Percentiles rank a stretch among this genome's conserved stretches.
Evolutionary conservation across 2,797 vertebrate species (phyloP).

Genomic region (Picus viridis): DNA sequence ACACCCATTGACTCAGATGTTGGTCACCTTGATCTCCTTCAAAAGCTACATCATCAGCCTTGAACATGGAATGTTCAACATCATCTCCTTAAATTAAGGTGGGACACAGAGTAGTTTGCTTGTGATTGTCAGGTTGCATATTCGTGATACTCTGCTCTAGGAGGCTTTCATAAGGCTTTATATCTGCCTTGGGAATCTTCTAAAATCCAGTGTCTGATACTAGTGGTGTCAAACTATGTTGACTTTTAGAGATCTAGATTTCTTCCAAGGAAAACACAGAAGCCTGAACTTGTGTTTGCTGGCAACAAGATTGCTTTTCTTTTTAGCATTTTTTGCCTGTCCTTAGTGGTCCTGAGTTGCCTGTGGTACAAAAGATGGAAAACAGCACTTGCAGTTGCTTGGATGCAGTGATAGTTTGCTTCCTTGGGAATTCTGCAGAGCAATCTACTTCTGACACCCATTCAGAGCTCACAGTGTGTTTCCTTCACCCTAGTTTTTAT

Average conservation of each 20-base stretch:
- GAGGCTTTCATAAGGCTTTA: not conserved
- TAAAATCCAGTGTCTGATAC: not conserved
- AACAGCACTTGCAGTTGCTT: not conserved
- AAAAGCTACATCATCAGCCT: not conserved
- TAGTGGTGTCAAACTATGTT: not conserved
- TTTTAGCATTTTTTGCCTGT: not conserved
- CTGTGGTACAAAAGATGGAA: not conserved
- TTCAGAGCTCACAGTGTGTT: not conserved
- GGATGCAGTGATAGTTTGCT: not conserved
- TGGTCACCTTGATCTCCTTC: not conserved
- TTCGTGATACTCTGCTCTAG: not conserved
- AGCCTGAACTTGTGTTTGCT: not conserved
- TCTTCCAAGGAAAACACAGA: not conserved
- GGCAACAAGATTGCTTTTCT: not conserved
- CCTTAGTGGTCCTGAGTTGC: not conserved
- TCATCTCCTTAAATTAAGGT: not conserved
- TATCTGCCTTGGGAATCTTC: not conserved
- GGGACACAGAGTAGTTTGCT: not conserved
- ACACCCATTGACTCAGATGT: not conserved
- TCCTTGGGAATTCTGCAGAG: not conserved
- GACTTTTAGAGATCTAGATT: not conserved
- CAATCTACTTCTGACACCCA: not conserved
- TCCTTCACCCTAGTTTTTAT: constrained; percentile 15
- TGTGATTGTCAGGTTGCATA: not conserved
- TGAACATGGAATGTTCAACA: not conserved